Percentiles rank a stretch among this genome's conserved stretches.
These are phyloP conservation scores for Cheilosia soror DNA, from an alignment of 2,888 invertebrate species.

Conservation along the genomic window DNA sequence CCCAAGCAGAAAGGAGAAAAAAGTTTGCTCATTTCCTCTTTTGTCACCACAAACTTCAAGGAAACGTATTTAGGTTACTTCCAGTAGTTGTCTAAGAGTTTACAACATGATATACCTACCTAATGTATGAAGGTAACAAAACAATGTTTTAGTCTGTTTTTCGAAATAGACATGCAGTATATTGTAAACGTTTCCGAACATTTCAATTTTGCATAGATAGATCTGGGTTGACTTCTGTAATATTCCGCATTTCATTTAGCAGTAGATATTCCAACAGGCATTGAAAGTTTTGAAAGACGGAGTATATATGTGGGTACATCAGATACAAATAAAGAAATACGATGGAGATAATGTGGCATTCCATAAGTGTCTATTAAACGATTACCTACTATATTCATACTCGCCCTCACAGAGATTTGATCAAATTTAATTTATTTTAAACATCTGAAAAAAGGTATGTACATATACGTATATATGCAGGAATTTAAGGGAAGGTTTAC, in stretches of 20 bases:
- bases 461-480: too few species aligned
- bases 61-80: slow-evolving; percentile 65
- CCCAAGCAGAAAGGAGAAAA: slow-evolving; percentile 37
- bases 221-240: slow-evolving; percentile 16
- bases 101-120: neutral
- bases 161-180: slow-evolving; percentile 41
- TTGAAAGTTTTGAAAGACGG: neutral
- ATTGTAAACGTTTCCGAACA: slow-evolving; percentile 46
- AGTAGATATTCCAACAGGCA: slow-evolving; percentile 4
- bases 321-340: neutral
- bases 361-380: too few species aligned
- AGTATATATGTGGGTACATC: neutral
- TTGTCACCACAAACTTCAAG: slow-evolving; percentile 44
- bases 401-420: too few species aligned
- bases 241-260: slow-evolving; percentile 10
- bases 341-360: too few species aligned
- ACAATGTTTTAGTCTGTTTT: neutral
- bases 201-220: slow-evolving; percentile 9
- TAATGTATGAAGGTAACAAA: slow-evolving; percentile 1
- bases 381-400: too few species aligned
- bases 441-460: too few species aligned
- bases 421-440: too few species aligned
- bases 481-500: too few species aligned
- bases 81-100: slow-evolving; percentile 13
- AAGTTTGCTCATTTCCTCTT: slow-evolving; percentile 54